Base-by-base conservation (phyloP, 37 sponge, comb jelly and placozoan genomes). In the Tethya wilhelma region DNA sequence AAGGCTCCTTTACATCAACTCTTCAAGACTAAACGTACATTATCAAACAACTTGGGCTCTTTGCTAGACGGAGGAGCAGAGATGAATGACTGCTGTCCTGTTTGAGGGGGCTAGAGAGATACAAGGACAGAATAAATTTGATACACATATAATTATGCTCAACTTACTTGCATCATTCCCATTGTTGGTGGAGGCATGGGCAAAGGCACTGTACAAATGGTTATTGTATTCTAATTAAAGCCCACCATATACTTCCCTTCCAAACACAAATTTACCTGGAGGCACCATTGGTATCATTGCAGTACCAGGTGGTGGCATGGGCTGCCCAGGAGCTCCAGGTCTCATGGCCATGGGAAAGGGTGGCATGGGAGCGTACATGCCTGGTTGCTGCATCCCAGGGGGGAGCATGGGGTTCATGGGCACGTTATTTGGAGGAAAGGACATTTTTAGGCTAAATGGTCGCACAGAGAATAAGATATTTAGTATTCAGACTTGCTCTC, bases 211-310 rank as follows among this genome's bases (percentile, higher is more conserved):
- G 73, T 31, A 49, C 38, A 30, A 34, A 28, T 49, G 14, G 55
- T 26, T n/a, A 60, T 49, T 9, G 7, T 8, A 36, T 36, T 67
- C 39, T 31, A 67, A 67, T 67, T 36, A 67, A 43, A 44, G 71
- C 46, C 19, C 26, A 70, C 71, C 44, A 70, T 11, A 34, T 31
- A 67, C 14, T 33, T 9, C 4, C 9, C 4, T 7, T 36, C 8
- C 8, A 67, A 7, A 67, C 38, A 67, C 34, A 42, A n/a, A 72
- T 55, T 72, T 30, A 72, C 73, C 14, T 4, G 73, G 73, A 46
- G 73, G 73, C 55, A 72, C n/a, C 14, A 49, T 55, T 49, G 28
- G 73, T 30, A 36, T 14, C 69, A 69, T 69, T 69, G 20, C 36
- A 11, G 38, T n/a, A n/a, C n/a, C n/a, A n/a, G n/a, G n/a, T n/a